Conservation (phyloP, 2,113 vertebrate species). For the Gallinago undulata region DNA sequence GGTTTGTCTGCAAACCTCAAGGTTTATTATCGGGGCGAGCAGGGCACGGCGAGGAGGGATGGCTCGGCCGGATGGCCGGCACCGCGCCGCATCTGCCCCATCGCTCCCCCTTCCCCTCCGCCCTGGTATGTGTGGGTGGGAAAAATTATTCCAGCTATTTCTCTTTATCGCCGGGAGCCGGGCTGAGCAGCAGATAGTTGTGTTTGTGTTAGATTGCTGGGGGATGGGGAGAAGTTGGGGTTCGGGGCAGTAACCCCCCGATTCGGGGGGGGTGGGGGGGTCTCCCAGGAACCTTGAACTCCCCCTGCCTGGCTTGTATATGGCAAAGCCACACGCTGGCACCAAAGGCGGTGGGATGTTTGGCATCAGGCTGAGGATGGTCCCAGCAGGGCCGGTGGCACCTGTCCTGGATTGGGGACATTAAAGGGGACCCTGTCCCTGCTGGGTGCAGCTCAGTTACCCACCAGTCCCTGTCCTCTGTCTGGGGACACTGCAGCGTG, state of each 20-base stretch:
- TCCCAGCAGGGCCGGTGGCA: neutral
- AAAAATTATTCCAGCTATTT: slow-evolving; percentile 76
- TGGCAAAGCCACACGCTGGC: neutral
- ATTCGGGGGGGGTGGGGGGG: neutral
- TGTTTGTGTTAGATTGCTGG: slow-evolving; percentile 63
- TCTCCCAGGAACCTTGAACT: neutral
- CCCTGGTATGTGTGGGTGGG: slow-evolving; percentile 74
- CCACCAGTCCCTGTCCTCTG: neutral
- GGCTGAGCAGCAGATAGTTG: slow-evolving; percentile 9
- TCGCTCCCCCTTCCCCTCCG: slow-evolving; percentile 11
- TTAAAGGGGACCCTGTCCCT: neutral
- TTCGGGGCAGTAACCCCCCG: neutral
- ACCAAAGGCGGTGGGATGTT: rapidly evolving
- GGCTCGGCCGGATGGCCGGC: slow-evolving; percentile 46
- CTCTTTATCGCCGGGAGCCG: slow-evolving; percentile 56
- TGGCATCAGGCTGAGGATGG: neutral
- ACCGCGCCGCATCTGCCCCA: neutral
- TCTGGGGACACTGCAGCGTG: neutral
- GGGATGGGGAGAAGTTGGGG: neutral
- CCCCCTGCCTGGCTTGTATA: rapidly evolving
- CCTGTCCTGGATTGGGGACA: neutral
- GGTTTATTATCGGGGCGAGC: slow-evolving; percentile 74
- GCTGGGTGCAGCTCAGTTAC: neutral
- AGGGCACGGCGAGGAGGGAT: slow-evolving; percentile 59
- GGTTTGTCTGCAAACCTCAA: slow-evolving; percentile 74